Percentiles rank a stretch among this genome's conserved stretches.
Conservation (phyloP, 2,888 invertebrate species). For the Schizotus pectinicornis region DNA sequence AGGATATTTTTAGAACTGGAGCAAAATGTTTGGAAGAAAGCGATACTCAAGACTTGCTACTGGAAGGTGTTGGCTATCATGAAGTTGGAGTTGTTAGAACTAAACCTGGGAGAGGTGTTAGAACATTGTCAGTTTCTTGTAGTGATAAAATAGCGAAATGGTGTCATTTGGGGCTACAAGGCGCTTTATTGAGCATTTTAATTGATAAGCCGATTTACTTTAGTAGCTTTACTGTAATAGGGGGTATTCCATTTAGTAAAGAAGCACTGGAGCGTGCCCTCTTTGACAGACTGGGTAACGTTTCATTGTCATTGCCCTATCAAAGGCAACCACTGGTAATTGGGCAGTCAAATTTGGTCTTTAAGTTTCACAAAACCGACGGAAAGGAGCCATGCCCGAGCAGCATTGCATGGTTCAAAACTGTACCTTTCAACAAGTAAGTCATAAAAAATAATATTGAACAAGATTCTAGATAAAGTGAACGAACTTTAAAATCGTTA, state of each 20-base stretch:
- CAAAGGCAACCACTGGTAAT: slow-evolving; percentile 47
- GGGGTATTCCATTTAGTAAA: slow-evolving; percentile 67
- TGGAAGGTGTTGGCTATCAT: slow-evolving; percentile 70
- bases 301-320: slow-evolving; percentile 38
- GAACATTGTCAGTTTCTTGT: slow-evolving; percentile 88
- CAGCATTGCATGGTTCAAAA: slow-evolving; percentile 67
- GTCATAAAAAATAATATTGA: no score
- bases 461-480: neutral
- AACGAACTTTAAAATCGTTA: neutral
- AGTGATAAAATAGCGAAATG: slow-evolving; percentile 94
- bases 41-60: slow-evolving; percentile 64
- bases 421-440: neutral
- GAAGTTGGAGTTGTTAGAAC: slow-evolving; percentile 75
- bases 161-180: slow-evolving; percentile 86
- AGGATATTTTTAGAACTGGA: slow-evolving; percentile 78
- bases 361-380: slow-evolving; percentile 56
- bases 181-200: slow-evolving; percentile 75
- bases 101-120: slow-evolving; percentile 90
- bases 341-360: slow-evolving; percentile 52
- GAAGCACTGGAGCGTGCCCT: slow-evolving; percentile 61
- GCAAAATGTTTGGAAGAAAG: slow-evolving; percentile 77
- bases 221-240: slow-evolving; percentile 73
- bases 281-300: slow-evolving; percentile 51
- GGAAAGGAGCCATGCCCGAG: slow-evolving; percentile 63
- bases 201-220: slow-evolving; percentile 73